phyloP scores from a whole-genome alignment of 2,888 invertebrate genomes.

The Ornithoptera priamus region DNA sequence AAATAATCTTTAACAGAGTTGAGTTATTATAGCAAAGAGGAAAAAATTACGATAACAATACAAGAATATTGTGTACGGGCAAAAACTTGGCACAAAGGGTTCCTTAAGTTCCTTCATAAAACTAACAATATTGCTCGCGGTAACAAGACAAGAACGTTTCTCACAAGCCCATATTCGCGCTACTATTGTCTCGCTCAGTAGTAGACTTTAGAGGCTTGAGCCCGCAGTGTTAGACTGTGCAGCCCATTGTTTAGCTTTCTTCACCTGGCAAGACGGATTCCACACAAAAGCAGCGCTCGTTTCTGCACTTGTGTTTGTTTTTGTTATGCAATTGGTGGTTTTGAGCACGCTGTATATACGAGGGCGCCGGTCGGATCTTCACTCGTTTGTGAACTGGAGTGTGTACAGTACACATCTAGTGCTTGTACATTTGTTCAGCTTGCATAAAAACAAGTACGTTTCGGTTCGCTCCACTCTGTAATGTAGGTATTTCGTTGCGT shows the following conservation, averaged over 20 bases:
- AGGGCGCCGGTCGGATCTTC: conserved; percentile 49
- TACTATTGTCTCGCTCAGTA: conserved; percentile 71
- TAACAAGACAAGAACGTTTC: conserved; percentile 75
- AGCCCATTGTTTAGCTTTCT: conserved; percentile 76
- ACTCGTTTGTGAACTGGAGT: conserved; percentile 69
- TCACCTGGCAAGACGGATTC: conserved; percentile 72
- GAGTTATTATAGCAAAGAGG: conserved; percentile 23
- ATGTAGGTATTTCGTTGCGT: conserved; percentile 23
- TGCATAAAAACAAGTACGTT: conserved; percentile 31
- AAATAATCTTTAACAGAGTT: conserved; percentile 21
- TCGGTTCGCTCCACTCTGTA: conserved; percentile 24
- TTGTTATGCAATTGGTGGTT: conserved; percentile 77
- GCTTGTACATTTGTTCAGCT: conserved; percentile 29
- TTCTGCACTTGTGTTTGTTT: conserved; percentile 73
- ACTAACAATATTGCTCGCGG: conserved; percentile 76
- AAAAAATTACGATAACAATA: conserved; percentile 26
- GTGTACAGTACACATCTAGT: conserved; percentile 31
- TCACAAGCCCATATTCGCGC: conserved; percentile 70
- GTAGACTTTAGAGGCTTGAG: conserved; percentile 71
- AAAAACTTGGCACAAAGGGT: conserved; percentile 64
- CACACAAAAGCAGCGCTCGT: conserved; percentile 72
- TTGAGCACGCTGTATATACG: conserved; percentile 53
- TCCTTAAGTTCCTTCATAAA: conserved; percentile 69
- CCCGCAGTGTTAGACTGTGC: conserved; percentile 61
- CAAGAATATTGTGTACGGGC: conserved; percentile 33